phyloP scores from a whole-genome alignment of 2,888 invertebrate genomes.

The Drosophila gaucha region DNA sequence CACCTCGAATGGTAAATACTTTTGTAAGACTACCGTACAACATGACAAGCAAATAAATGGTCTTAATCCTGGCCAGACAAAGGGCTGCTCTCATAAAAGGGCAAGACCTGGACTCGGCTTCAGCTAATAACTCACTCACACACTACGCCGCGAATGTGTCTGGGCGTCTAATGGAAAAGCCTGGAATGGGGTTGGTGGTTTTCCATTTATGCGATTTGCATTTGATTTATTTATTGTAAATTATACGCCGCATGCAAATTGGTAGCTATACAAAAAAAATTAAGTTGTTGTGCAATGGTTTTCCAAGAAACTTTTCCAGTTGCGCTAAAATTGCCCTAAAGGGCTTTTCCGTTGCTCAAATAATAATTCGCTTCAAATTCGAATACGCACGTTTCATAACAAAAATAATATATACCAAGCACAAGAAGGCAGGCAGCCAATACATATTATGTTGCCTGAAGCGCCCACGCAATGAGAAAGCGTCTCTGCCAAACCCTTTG shows the following conservation, averaged over 20 bases:
- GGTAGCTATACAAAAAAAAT: constrained; percentile 55
- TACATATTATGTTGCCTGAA: constrained; percentile 28
- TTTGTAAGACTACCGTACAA: constrained; percentile 51
- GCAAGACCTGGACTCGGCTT: constrained; percentile 20
- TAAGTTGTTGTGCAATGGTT: constrained; percentile 68
- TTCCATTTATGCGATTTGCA: constrained; percentile 70
- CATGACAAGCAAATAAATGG: constrained; percentile 75
- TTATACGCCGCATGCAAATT: constrained; percentile 75
- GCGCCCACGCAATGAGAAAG: constrained; percentile 40
- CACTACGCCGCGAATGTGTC: constrained; percentile 32
- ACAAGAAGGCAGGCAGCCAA: constrained; percentile 25
- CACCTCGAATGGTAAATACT: constrained; percentile 46
- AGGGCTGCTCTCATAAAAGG: constrained; percentile 54
- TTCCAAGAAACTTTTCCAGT: constrained; percentile 66
- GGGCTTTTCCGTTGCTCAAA: constrained; percentile 45
- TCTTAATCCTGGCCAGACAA: constrained; percentile 77
- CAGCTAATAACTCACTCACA: constrained; percentile 59
- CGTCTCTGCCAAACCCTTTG: constrained; percentile 52
- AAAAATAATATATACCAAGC: constrained; percentile 44
- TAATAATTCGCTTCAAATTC: constrained; percentile 77
- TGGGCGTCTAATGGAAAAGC: constrained; percentile 32
- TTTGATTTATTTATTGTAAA: constrained; percentile 75
- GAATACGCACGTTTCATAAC: constrained; percentile 74
- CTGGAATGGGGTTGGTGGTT: constrained; percentile 38
- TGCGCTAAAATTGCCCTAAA: constrained; percentile 35